Conservation (phyloP, 2,888 invertebrate species). For the Auanema freiburgensis region DNA sequence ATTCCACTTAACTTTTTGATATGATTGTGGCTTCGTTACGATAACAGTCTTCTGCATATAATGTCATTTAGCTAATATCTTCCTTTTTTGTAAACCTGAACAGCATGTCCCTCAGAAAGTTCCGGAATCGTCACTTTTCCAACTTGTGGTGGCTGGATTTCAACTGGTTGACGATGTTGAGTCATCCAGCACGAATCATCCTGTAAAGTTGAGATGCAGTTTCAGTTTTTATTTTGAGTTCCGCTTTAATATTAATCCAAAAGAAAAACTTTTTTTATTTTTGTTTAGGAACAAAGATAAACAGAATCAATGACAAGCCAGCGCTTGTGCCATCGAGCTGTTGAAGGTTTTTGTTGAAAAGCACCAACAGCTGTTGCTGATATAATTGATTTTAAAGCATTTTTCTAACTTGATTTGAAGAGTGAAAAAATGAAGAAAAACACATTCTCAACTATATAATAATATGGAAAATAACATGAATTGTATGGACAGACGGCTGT, state of each 20-base stretch:
- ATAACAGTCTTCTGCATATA: conserved; percentile 53
- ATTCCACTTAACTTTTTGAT: conserved; percentile 56
- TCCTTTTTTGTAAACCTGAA: conserved; percentile 34
- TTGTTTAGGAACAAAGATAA: background rate
- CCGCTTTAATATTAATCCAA: background rate
- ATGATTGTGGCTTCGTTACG: conserved; percentile 52
- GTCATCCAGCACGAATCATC: conserved; percentile 54
- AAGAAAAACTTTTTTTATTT: conserved; percentile 3
- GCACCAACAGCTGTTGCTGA: background rate
- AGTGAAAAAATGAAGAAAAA: too few relatives aligned
- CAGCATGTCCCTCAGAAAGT: conserved; percentile 36
- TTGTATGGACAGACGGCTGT: too few relatives aligned
- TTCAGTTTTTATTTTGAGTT: too few relatives aligned
- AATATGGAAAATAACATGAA: too few relatives aligned
- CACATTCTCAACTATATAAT: too few relatives aligned
- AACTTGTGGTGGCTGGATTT: conserved; percentile 47
- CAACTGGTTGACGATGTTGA: conserved; percentile 42
- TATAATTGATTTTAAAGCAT: too few relatives aligned
- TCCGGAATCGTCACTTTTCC: conserved; percentile 51
- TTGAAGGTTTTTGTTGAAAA: conserved; percentile 4
- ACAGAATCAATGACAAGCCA: too few relatives aligned
- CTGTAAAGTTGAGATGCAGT: conserved; percentile 30
- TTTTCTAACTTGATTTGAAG: too few relatives aligned
- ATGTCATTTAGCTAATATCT: too few relatives aligned
- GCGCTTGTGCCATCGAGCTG: background rate